Evolutionary conservation across 2,888 invertebrate species (phyloP).

Genomic region (Masnerella sp.): DNA sequence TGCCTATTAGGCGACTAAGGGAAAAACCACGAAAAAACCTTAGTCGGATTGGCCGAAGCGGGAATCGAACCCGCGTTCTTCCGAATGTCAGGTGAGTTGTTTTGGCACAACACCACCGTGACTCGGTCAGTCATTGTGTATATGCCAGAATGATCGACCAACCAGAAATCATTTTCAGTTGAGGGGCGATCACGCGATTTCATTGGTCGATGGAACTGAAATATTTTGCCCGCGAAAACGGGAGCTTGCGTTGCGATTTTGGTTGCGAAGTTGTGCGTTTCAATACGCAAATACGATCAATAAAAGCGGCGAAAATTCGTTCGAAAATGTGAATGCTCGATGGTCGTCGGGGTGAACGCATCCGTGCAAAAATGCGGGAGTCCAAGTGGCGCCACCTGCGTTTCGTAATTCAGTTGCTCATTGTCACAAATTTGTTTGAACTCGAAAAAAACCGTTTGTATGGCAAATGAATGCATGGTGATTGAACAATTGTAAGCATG

Average conservation of each 20-base stretch:
- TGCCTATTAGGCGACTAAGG: no score
- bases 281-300: constrained; percentile 33
- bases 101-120: no score
- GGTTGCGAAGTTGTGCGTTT: not conserved
- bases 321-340: constrained; percentile 26
- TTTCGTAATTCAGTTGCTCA: constrained; percentile 14
- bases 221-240: constrained; percentile 14
- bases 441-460: no score
- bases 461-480: no score
- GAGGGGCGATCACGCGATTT: constrained; percentile 13
- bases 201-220: constrained; percentile 15
- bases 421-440: constrained; percentile 7
- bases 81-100: no score
- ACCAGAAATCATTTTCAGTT: constrained; percentile 30
- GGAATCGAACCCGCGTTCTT: no score
- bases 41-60: no score
- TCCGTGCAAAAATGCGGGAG: constrained; percentile 24
- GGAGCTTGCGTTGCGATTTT: not conserved
- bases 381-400: constrained; percentile 24
- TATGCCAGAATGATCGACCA: constrained; percentile 10
- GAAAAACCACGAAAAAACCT: no score
- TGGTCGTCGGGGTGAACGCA: constrained; percentile 13
- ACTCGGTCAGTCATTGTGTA: constrained; percentile 15
- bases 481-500: no score
- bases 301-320: constrained; percentile 31